Conservation (phyloP, 2,797 vertebrate genomes). For the Melanogrammus aeglefinus region DNA sequence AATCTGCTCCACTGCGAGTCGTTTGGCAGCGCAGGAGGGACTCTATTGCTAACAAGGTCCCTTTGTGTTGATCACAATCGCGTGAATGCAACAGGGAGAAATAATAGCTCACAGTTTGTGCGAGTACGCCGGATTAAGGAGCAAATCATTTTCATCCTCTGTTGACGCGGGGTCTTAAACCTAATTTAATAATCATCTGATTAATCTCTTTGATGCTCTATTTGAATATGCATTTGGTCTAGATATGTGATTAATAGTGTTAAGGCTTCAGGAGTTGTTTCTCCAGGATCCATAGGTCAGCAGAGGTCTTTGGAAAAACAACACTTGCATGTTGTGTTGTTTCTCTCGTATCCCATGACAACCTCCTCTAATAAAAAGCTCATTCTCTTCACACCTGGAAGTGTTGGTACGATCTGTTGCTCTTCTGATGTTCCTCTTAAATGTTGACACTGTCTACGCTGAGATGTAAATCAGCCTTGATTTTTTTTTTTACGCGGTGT, state of each 20-base stretch:
- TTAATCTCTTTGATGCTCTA: neutral
- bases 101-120: neutral
- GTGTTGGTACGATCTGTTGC: neutral
- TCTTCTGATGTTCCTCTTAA: neutral
- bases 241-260: neutral
- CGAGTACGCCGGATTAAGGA: conserved; percentile 10
- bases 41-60: conserved; percentile 20
- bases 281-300: neutral
- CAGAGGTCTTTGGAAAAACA: neutral
- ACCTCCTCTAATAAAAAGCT: neutral
- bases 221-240: neutral
- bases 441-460: too few relatives aligned
- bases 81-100: conserved; percentile 14
- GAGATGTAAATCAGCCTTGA: too few relatives aligned
- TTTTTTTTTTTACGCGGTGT: too few relatives aligned
- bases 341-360: neutral
- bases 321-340: too few relatives aligned
- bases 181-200: neutral
- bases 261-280: neutral
- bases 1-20: conserved; percentile 23
- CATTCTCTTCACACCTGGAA: too few relatives aligned
- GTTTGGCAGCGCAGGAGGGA: conserved; percentile 15
- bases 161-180: conserved; percentile 13
- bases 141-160: conserved; percentile 13
- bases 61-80: conserved; percentile 23